Evolutionary conservation across 2,797 vertebrate species (phyloP).

Genomic region (Phataginus tetradactyla): DNA sequence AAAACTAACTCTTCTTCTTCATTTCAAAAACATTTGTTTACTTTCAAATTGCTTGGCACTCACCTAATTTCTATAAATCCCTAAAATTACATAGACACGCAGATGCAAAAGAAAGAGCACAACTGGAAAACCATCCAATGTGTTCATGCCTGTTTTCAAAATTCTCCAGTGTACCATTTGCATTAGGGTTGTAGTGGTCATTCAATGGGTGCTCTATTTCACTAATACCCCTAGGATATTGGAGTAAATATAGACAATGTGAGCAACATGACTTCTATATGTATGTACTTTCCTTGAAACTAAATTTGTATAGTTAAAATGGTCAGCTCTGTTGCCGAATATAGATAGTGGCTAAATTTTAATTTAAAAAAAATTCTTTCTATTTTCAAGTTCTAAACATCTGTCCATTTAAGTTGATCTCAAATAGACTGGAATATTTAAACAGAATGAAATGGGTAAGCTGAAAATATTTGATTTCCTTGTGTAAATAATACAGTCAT

Average conservation of each 20-base stretch:
- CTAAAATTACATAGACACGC: conserved; percentile 63
- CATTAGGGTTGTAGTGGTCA: conserved; percentile 28
- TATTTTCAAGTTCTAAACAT: neutral
- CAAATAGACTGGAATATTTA: neutral
- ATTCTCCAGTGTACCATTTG: conserved; percentile 33
- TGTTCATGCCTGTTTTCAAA: conserved; percentile 57
- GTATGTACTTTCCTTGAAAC: neutral
- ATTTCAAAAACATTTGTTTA: neutral
- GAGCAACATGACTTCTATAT: neutral
- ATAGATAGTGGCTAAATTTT: neutral
- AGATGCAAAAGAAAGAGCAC: conserved; percentile 47
- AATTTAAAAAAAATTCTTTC: neutral
- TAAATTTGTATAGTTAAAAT: neutral
- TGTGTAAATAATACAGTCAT: neutral
- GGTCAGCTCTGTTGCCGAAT: neutral
- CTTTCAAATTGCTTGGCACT: neutral
- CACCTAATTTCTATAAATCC: neutral
- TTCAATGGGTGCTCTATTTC: conserved; percentile 64
- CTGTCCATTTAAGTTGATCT: neutral
- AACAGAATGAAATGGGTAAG: neutral
- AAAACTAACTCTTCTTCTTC: conserved; percentile 61
- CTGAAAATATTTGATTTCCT: conserved; percentile 13
- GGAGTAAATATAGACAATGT: neutral
- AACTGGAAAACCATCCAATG: conserved; percentile 67
- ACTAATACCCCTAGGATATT: neutral